Conservation (phyloP, 2,797 vertebrate species). For the Hoplostethus mediterraneus region DNA sequence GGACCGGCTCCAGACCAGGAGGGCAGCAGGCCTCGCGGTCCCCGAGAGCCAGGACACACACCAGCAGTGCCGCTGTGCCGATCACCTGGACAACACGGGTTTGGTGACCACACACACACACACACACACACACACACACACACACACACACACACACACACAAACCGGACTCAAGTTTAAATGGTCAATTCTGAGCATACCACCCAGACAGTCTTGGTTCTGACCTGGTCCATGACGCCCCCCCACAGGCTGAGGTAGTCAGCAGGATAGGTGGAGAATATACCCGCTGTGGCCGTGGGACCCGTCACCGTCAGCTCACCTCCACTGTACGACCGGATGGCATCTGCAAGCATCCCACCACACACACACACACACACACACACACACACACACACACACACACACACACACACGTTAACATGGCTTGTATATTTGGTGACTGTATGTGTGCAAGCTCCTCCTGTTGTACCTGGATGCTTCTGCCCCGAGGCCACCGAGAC, state of each 20-base stretch:
- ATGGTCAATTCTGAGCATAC: neutral
- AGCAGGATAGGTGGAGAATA: constrained; percentile 85
- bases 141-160: too few species aligned
- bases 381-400: constrained; percentile 11
- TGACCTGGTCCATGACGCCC: constrained; percentile 90
- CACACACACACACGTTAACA: neutral
- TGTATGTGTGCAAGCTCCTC: too few species aligned
- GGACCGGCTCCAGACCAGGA: constrained; percentile 74
- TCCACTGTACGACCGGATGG: constrained; percentile 78
- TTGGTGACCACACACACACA: too few species aligned
- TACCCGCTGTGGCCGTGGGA: constrained; percentile 78
- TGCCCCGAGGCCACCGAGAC: neutral
- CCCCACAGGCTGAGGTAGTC: constrained; percentile 81
- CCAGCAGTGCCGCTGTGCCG: constrained; percentile 81
- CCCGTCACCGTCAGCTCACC: constrained; percentile 81
- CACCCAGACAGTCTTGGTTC: constrained; percentile 12
- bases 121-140: too few species aligned
- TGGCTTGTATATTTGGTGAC: too few species aligned
- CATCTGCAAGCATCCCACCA: constrained; percentile 77
- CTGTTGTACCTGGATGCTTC: neutral
- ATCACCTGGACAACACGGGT: constrained; percentile 73
- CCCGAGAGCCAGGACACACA: constrained; percentile 83
- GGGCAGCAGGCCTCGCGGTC: constrained; percentile 77
- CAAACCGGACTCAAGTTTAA: neutral
- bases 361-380: neutral